Evolutionary conservation across 2,797 vertebrate species (phyloP).

Genomic region (Myoxocephalus aenaeus): DNA sequence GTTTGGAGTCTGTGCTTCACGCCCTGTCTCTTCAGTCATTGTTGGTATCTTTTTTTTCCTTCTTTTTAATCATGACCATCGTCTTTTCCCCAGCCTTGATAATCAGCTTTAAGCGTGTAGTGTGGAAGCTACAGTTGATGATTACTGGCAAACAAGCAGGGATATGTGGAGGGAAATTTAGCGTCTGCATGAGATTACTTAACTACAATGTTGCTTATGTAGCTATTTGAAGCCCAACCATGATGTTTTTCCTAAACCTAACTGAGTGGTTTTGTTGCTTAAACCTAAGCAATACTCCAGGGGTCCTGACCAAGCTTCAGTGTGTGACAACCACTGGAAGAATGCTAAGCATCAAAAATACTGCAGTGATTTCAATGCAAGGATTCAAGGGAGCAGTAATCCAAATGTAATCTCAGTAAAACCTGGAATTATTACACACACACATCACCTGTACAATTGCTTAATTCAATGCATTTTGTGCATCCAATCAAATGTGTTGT

Average conservation of each 20-base stretch:
- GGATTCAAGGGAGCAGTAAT: neutral
- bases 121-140: too few relatives aligned
- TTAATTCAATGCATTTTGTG: neutral
- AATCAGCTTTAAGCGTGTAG: neutral
- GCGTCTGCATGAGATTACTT: neutral
- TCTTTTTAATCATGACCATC: neutral
- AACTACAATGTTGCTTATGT: neutral
- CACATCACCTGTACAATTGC: neutral
- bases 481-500: too few relatives aligned
- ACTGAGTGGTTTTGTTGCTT: neutral
- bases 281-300: neutral
- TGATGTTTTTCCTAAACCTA: too few relatives aligned
- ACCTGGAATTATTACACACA: neutral
- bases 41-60: neutral
- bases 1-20: neutral
- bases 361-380: neutral
- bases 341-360: neutral
- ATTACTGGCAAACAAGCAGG: too few relatives aligned
- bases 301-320: too few relatives aligned
- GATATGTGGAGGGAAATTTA: neutral
- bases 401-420: neutral
- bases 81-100: neutral
- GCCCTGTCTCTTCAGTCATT: neutral
- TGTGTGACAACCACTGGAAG: neutral
- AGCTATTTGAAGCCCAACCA: too few relatives aligned